Evolutionary conservation across 2,797 vertebrate species (phyloP), one percentile per base, ranked within the genome.

Genomic region (Galago senegalensis): DNA sequence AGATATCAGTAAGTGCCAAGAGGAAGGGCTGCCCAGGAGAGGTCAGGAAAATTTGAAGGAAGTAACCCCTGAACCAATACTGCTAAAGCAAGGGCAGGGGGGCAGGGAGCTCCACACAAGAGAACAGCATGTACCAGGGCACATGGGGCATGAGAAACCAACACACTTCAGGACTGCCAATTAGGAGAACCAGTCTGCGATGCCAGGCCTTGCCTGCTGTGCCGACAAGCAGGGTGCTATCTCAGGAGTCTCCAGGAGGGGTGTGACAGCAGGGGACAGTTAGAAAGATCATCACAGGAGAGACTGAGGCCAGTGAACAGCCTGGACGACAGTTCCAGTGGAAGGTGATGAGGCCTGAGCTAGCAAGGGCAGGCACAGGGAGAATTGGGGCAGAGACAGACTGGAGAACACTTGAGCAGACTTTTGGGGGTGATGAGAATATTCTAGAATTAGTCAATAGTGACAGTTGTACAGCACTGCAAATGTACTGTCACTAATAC

Each of bases 11-110:
- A 5, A 29, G 29, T 21, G 31, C 79, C 49, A 2, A 65, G 43
- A 83, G 46, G 49, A 76, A 94, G 23, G 58, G 29, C 6, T 34
- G 43, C 63, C 27, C 58, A 17, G 49, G 56, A 81, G 67, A 77
- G 60, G 29, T 46, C 87, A 69, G 95, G 77, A 46, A 67, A 53
- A 6, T 34, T 43, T 81, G n/a, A 88, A 70, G 83, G 85, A 95
- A 86, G 14, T 76, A 53, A 34, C 29, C 13, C 16, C 25, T n/a
- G 73, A 49, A 49, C 53, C 3, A 18, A 81, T 17, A 13, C 77
- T 70, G 69, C 43, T 56, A 53, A 53, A 60, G 60, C 76, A 80
- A 80, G 73, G 72, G 69, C 34, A 34, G 72, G 70, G 70, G 7
- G 0, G 40, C 13, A 5, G 53, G 58, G 40, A 20, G 16, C 53